These are phyloP conservation scores for Meriones unguiculatus DNA, from an alignment of 2,113 vertebrate genomes.

Conservation along the genomic window DNA sequence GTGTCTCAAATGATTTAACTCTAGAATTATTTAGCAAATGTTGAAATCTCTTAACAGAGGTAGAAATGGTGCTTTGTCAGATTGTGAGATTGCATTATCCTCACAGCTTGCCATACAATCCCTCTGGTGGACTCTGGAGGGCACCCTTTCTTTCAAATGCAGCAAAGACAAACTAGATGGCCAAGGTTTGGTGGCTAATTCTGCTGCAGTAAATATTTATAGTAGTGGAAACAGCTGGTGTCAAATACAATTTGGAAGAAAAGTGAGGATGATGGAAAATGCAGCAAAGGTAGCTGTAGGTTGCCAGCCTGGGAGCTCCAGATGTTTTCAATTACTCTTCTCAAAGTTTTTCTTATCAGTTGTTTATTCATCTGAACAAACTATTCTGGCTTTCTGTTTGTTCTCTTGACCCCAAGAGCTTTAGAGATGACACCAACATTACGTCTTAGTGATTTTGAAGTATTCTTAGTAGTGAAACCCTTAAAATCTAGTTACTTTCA, in stretches of 20 bases:
- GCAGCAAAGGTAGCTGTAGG: not conserved
- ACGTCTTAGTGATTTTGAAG: not conserved
- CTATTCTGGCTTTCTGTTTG: slow-evolving; percentile 30
- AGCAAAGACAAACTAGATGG: slow-evolving; percentile 9
- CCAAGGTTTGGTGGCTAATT: not conserved
- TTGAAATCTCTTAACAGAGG: not conserved
- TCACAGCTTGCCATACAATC: not conserved
- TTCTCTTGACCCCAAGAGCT: slow-evolving; percentile 28
- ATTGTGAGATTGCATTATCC: not conserved
- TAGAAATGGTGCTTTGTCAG: slow-evolving; percentile 31
- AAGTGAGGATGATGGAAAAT: not conserved
- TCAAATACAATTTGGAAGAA: slow-evolving; percentile 30
- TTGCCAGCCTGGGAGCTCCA: slow-evolving; percentile 29
- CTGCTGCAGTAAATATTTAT: slow-evolving; percentile 44
- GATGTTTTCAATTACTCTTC: slow-evolving; percentile 42
- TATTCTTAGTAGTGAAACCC: not conserved
- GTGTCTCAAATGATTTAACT: not conserved
- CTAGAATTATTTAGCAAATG: slow-evolving; percentile 13
- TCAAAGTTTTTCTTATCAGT: not conserved
- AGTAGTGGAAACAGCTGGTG: not conserved
- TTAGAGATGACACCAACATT: slow-evolving; percentile 39
- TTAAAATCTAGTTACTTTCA: not conserved
- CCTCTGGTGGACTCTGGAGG: slow-evolving; percentile 5
- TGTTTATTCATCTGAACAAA: slow-evolving; percentile 62
- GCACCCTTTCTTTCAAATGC: slow-evolving; percentile 53